A percentile compares a stretch with the other conserved stretches of the same genome.
phyloP scores from a whole-genome alignment of 2,888 invertebrate genomes.

The Stenurella melanura region DNA sequence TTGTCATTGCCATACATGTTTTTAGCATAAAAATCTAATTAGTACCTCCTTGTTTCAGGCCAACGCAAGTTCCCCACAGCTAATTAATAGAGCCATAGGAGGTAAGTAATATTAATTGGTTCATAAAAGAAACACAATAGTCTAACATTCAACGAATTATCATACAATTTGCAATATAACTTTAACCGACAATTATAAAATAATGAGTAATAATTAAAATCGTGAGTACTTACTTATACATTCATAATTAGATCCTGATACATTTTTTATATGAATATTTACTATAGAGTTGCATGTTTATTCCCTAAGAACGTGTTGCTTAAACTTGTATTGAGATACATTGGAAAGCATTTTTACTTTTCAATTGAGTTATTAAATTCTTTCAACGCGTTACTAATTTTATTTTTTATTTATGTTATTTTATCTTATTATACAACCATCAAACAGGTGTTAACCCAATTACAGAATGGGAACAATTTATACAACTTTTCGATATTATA shows the following conservation, averaged over 20 bases:
- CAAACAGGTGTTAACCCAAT: no score
- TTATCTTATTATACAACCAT: no score
- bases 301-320: neutral
- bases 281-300: neutral
- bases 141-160: slow-evolving; percentile 17
- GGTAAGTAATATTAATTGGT: slow-evolving; percentile 30
- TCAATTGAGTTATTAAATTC: neutral
- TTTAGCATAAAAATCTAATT: slow-evolving; percentile 31
- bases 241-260: slow-evolving; percentile 10
- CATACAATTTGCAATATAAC: slow-evolving; percentile 27
- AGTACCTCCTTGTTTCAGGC: slow-evolving; percentile 24
- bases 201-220: slow-evolving; percentile 14
- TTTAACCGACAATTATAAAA: slow-evolving; percentile 25
- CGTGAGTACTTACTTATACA: slow-evolving; percentile 8
- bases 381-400: no score
- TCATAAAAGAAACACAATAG: slow-evolving; percentile 26
- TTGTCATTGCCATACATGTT: neutral
- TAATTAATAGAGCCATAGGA: slow-evolving; percentile 19
- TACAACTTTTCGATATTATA: no score
- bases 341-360: neutral
- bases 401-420: no score
- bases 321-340: neutral
- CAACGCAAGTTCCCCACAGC: slow-evolving; percentile 18
- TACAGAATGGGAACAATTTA: no score
- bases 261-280: slow-evolving; percentile 2